Evolutionary conservation across 2,888 invertebrate species (phyloP), one percentile per base, ranked within the genome.

Genomic region (Habrosyne pyritoides): DNA sequence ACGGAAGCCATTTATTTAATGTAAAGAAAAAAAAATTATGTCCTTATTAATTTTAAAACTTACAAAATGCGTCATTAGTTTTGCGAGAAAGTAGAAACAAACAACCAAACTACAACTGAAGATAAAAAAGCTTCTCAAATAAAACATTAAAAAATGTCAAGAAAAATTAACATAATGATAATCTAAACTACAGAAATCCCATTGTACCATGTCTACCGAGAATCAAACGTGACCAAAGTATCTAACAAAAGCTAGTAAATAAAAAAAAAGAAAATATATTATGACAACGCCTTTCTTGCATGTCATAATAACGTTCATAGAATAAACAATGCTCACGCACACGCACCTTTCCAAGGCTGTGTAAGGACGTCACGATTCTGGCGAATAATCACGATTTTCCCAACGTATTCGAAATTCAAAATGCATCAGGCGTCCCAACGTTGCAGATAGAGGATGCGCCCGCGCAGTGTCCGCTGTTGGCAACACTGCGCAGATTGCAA

Each of bases 281-380:
- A 47, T 47, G 24, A 50, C 28, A 50, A 30, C 22, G 10, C 50
- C 14, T 26, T 26, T 21, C 28, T 50, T 21, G 21, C 28, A 50
- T 50, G 6, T 50, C 12, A 28, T 50, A 28, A 10, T 49, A 49
- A 50, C 50, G 50, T 50, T 18, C 10, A 28, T 30, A 28, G 50
- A 50, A 50, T 50, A 28, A 18, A n/a, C 42, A 42, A 42, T 42
- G 42, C 42, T 14, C 42, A 42, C 42, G n/a, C 36, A 42, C 42
- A 42, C 18, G 14, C 18, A 47, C 56, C 61, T 67, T 69, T 61
- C 73, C 87, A 88, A 87, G 85, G 86, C 78, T 87, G 81, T 66
- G 74, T 69, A 73, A 83, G 76, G 78, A 74, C 83, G 75, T 83
- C 84, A 85, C 77, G 81, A 69, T 57, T 62, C 47, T 36, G 54